phyloP scores from a whole-genome alignment of 2,888 invertebrate genomes.

The Anthrax anthrax region DNA sequence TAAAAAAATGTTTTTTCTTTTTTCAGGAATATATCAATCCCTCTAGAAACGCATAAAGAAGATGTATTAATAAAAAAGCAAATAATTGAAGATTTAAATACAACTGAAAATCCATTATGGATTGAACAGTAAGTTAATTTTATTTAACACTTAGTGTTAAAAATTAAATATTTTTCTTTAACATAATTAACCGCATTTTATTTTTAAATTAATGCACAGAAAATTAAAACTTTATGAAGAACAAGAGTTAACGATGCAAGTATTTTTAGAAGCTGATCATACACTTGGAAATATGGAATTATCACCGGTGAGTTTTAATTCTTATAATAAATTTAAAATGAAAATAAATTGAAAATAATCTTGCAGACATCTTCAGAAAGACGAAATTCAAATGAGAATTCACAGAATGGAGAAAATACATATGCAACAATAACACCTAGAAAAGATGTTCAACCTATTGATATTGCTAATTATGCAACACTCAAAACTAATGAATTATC shows the following conservation, averaged over 20 bases:
- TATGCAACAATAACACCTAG: slow-evolving; percentile 35
- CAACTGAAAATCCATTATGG: slow-evolving; percentile 86
- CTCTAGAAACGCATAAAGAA: slow-evolving; percentile 66
- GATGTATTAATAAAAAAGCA: slow-evolving; percentile 71
- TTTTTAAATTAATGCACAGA: slow-evolving; percentile 27
- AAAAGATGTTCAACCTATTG: slow-evolving; percentile 25
- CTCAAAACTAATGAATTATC: slow-evolving; percentile 32
- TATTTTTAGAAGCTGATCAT: slow-evolving; percentile 62
- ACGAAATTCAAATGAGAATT: slow-evolving; percentile 28
- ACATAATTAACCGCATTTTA: slow-evolving; percentile 3
- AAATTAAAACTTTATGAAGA: slow-evolving; percentile 82
- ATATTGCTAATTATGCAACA: slow-evolving; percentile 35
- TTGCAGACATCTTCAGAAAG: slow-evolving; percentile 16
- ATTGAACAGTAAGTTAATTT: slow-evolving; percentile 59
- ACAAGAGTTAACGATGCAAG: slow-evolving; percentile 87
- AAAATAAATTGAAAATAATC: background rate
- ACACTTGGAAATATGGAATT: slow-evolving; percentile 26
- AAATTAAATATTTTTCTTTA: background rate
- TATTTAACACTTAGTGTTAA: background rate
- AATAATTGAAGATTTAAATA: slow-evolving; percentile 71
- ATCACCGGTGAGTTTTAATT: slow-evolving; percentile 20
- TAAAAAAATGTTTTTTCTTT: no score
- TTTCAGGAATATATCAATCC: slow-evolving; percentile 61
- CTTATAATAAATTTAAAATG: background rate
- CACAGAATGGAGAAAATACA: slow-evolving; percentile 32